A percentile compares a stretch with the other conserved stretches of the same genome.
Evolutionary conservation across 2,113 vertebrate genomes (phyloP).

Genomic region (Eolophus roseicapilla): DNA sequence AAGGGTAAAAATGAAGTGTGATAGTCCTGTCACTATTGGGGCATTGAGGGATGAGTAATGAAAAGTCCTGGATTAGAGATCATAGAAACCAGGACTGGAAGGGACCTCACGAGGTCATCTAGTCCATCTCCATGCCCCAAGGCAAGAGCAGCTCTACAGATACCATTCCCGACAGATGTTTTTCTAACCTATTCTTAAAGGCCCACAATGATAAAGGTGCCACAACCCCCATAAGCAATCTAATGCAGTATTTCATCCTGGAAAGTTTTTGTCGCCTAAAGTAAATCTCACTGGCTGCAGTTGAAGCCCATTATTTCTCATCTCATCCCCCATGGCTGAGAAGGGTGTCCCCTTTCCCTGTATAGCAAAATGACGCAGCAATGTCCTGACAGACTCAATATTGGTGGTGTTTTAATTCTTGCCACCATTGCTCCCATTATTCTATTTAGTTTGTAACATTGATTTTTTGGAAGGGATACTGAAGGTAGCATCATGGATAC

Average conservation of each 20-base stretch:
- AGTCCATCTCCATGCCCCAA: not conserved
- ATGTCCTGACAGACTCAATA: not conserved
- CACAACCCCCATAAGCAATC: not conserved
- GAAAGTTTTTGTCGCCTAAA: not conserved
- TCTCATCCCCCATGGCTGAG: not conserved
- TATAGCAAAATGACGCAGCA: not conserved
- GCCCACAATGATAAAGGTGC: not conserved
- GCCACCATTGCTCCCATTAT: accelerated
- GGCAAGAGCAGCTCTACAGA: not conserved
- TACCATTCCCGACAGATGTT: not conserved
- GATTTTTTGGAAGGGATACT: not conserved
- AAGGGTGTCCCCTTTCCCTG: not conserved
- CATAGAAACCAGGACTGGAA: not conserved
- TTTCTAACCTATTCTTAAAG: slow-evolving; percentile 8
- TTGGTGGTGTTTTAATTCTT: accelerated
- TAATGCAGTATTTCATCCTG: not conserved
- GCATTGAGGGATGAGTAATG: not conserved
- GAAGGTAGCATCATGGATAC: not conserved
- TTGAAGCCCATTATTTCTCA: not conserved
- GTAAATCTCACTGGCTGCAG: not conserved
- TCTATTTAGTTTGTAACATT: not conserved
- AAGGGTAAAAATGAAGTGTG: slow-evolving; percentile 4
- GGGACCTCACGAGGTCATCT: not conserved
- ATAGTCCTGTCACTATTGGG: slow-evolving; percentile 6
- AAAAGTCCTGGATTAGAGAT: not conserved